A percentile compares a stretch with the other conserved stretches of the same genome.
phyloP scores from a whole-genome alignment of 30 jellyfish, hydroid and myxozoan genomes.

The Mastigias papua region DNA sequence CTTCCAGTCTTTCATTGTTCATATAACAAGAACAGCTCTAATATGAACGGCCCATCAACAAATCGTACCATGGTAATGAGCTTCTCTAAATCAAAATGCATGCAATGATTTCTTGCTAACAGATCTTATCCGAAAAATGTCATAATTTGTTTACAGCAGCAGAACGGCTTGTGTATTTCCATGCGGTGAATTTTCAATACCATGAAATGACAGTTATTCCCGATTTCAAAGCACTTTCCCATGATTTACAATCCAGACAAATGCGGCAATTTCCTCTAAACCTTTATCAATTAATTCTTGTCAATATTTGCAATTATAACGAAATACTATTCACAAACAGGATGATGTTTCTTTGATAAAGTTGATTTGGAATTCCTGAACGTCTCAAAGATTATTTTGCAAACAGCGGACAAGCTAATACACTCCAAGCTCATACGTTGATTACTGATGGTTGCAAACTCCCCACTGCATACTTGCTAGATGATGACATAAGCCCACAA shows the following conservation, averaged over 20 bases:
- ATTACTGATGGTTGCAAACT: too few relatives aligned
- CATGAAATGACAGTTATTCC: neutral
- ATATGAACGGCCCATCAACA: too few relatives aligned
- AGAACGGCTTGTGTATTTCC: neutral
- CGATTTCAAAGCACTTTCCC: neutral
- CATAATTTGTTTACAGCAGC: neutral
- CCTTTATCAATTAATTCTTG: neutral
- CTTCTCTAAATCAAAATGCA: too few relatives aligned
- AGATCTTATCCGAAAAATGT: neutral
- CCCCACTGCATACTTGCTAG: too few relatives aligned
- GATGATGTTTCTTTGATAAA: neutral
- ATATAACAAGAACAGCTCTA: too few relatives aligned
- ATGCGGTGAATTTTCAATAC: neutral
- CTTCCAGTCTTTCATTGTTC: too few relatives aligned
- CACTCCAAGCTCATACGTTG: neutral
- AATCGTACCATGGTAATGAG: too few relatives aligned
- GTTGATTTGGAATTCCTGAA: neutral
- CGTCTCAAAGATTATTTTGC: neutral
- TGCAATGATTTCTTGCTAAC: too few relatives aligned
- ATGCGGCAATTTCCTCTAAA: slow-evolving; percentile 4
- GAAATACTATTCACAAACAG: neutral
- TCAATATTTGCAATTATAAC: neutral
- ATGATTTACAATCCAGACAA: neutral
- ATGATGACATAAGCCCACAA: too few relatives aligned
- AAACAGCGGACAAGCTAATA: neutral